These are phyloP conservation scores for Chromobotia macracanthus DNA, from an alignment of 2,797 vertebrate genomes.

Conservation along the genomic window DNA sequence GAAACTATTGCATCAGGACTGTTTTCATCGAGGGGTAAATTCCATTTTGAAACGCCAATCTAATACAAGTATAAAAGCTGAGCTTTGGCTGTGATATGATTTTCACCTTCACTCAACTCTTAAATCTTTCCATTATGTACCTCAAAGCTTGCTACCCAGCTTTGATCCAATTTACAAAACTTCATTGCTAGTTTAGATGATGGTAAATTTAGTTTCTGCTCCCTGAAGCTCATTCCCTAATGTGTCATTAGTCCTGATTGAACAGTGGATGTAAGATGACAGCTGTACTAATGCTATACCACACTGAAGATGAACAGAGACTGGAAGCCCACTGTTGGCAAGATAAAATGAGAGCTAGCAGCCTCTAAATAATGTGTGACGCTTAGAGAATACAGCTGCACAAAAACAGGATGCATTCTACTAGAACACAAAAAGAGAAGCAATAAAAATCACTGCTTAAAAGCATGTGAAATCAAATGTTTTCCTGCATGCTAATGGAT, in stretches of 20 bases:
- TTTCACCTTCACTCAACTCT: neutral
- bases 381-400: slow-evolving; percentile 18
- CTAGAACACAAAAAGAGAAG: slow-evolving; percentile 8
- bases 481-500: neutral
- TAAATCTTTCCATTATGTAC: slow-evolving; percentile 22
- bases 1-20: slow-evolving; percentile 29
- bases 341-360: slow-evolving; percentile 10
- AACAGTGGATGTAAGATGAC: slow-evolving; percentile 47
- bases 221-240: slow-evolving; percentile 33
- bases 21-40: slow-evolving; percentile 16
- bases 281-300: slow-evolving; percentile 41
- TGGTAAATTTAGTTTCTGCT: slow-evolving; percentile 30
- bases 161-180: slow-evolving; percentile 43
- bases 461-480: neutral
- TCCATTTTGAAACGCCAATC: neutral
- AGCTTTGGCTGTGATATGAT: slow-evolving; percentile 15
- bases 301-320: slow-evolving; percentile 26
- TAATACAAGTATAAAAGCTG: neutral
- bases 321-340: neutral
- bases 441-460: neutral
- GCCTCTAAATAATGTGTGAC: slow-evolving; percentile 31
- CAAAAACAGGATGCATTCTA: neutral
- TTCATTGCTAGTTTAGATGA: slow-evolving; percentile 33
- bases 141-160: slow-evolving; percentile 29
- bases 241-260: slow-evolving; percentile 42